These are phyloP conservation scores for Acheta domesticus DNA, from an alignment of 2,888 invertebrate species.

Conservation along the genomic window DNA sequence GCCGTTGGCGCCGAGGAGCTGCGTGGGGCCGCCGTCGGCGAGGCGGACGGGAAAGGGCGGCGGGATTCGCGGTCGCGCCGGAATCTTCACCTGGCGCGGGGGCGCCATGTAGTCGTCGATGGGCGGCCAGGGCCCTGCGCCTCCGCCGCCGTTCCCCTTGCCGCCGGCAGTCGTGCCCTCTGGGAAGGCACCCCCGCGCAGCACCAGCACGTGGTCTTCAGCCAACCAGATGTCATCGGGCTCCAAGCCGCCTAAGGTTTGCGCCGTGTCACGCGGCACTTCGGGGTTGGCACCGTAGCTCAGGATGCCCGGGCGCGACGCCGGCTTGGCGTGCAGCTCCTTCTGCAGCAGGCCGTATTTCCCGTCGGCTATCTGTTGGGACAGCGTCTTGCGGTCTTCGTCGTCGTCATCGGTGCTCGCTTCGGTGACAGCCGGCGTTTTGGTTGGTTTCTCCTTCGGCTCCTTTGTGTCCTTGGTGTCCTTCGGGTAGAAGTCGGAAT, in stretches of 20 bases:
- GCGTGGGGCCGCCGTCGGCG: constrained; percentile 78
- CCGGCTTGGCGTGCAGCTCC: constrained; percentile 68
- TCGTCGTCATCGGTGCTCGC: constrained; percentile 49
- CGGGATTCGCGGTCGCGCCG: constrained; percentile 55
- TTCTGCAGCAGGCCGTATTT: constrained; percentile 86
- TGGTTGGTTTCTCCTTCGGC: background rate
- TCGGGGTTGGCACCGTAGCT: constrained; percentile 79
- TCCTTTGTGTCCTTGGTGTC: background rate
- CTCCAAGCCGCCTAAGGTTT: constrained; percentile 75
- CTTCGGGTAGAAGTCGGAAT: too few species aligned
- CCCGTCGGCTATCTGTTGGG: constrained; percentile 87
- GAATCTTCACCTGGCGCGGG: constrained; percentile 42
- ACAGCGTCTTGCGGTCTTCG: constrained; percentile 77
- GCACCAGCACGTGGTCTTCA: constrained; percentile 79
- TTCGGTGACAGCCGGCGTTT: background rate
- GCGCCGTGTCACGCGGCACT: constrained; percentile 73
- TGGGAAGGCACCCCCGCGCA: constrained; percentile 74
- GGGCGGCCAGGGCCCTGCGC: constrained; percentile 61
- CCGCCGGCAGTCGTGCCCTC: constrained; percentile 39
- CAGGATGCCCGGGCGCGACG: constrained; percentile 74
- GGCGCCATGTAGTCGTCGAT: constrained; percentile 83
- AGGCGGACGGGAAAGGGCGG: constrained; percentile 92
- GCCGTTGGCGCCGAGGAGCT: constrained; percentile 60
- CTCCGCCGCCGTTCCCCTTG: constrained; percentile 44
- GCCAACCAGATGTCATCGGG: constrained; percentile 87